A percentile compares a stretch with the other conserved stretches of the same genome.
These are phyloP conservation scores for Salarias fasciatus DNA, from an alignment of 2,797 vertebrate species.

Conservation along the genomic window DNA sequence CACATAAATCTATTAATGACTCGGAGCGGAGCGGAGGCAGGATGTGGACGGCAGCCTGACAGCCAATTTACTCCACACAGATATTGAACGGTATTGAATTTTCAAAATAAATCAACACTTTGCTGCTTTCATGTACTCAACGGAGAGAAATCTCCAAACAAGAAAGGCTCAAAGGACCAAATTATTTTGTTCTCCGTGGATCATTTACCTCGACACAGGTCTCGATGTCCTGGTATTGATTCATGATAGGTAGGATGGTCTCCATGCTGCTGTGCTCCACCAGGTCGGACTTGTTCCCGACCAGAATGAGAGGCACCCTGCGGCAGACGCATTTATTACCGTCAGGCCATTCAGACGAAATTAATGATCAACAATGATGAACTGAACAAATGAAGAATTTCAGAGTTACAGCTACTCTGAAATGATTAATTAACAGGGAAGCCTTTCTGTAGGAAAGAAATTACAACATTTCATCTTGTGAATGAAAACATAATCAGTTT, in stretches of 20 bases:
- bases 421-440: too few species aligned
- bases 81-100: constrained; percentile 15
- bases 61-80: constrained; percentile 10
- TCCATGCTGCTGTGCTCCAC: constrained; percentile 99
- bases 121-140: constrained; percentile 5
- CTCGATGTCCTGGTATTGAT: constrained; percentile 98
- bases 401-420: too few species aligned
- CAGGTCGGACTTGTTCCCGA: constrained; percentile 98
- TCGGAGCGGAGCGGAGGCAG: constrained; percentile 42
- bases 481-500: too few species aligned
- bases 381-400: neutral
- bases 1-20: constrained; percentile 45
- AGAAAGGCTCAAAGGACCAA: neutral
- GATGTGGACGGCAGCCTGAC: constrained; percentile 18
- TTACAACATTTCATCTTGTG: too few species aligned
- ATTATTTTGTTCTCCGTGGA: neutral
- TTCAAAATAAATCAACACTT: constrained; percentile 1
- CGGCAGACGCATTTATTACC: constrained; percentile 22
- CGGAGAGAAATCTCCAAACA: constrained; percentile 5
- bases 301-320: constrained; percentile 96
- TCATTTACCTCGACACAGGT: constrained; percentile 95
- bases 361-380: too few species aligned
- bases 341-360: too few species aligned
- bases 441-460: too few species aligned
- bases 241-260: constrained; percentile 99